A percentile compares a stretch with the other conserved stretches of the same genome.
phyloP scores from a whole-genome alignment of 2,797 vertebrate species.

The Choloepus didactylus region DNA sequence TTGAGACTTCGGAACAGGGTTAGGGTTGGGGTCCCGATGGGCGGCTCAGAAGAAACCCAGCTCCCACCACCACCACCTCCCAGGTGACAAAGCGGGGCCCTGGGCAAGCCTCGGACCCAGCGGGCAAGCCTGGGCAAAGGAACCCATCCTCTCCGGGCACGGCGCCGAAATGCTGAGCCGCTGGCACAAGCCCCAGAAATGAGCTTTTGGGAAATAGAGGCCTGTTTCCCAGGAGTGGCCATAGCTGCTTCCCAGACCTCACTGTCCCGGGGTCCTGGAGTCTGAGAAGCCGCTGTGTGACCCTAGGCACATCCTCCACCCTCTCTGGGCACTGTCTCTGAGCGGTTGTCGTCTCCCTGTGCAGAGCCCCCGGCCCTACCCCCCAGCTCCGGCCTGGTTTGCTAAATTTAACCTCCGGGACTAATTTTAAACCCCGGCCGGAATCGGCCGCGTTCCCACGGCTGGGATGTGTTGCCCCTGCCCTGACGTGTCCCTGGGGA shows the following conservation, averaged over 20 bases:
- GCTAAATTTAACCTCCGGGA: constrained; percentile 93
- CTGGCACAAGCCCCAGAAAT: too few species aligned
- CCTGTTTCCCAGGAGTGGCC: neutral
- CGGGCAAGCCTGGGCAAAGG: too few species aligned
- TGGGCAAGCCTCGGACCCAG: too few species aligned
- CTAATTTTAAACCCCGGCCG: constrained; percentile 91
- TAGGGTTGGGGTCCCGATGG: neutral
- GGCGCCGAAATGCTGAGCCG: too few species aligned
- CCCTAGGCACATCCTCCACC: neutral
- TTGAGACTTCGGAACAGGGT: neutral
- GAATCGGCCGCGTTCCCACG: constrained; percentile 94
- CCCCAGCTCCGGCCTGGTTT: constrained; percentile 16
- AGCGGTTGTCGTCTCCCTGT: accelerated
- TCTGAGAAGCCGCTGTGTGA: neutral
- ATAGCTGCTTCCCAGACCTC: neutral
- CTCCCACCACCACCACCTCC: neutral
- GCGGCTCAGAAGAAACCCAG: neutral
- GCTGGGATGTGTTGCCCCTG: constrained; percentile 84
- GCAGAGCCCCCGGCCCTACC: neutral
- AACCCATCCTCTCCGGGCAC: too few species aligned
- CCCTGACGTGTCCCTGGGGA: constrained; percentile 35
- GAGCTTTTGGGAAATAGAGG: neutral
- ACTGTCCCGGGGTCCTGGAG: neutral
- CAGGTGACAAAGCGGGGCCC: too few species aligned
- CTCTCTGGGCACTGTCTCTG: neutral